Evolutionary conservation across 2,113 vertebrate genomes (phyloP).

Genomic region (Lycaon pictus): DNA sequence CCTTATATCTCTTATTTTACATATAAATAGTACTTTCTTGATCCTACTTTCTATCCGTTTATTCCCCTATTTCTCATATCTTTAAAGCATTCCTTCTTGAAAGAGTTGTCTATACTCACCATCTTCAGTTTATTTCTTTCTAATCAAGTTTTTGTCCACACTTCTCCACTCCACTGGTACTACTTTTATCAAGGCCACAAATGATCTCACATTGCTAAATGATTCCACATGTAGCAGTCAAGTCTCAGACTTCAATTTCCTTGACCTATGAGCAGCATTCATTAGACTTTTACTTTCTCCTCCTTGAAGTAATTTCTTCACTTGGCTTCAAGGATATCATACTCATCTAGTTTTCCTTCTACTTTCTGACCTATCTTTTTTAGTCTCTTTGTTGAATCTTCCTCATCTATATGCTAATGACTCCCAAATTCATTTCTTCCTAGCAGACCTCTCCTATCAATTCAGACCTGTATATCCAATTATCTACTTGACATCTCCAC

Average conservation of each 20-base stretch:
- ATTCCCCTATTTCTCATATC: not conserved
- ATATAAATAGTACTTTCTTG: not conserved
- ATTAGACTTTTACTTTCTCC: not conserved
- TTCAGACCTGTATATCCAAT: constrained; percentile 68
- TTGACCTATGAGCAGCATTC: not conserved
- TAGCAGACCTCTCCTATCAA: constrained; percentile 59
- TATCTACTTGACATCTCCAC: constrained; percentile 72
- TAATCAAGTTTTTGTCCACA: not conserved
- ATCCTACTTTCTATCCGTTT: not conserved
- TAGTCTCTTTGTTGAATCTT: constrained; percentile 51
- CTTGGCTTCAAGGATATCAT: not conserved
- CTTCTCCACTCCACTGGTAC: not conserved
- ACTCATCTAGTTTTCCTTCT: constrained; percentile 8
- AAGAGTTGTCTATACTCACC: not conserved
- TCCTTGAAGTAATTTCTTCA: not conserved
- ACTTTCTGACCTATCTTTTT: constrained; percentile 53
- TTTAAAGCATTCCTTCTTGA: not conserved
- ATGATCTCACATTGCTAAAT: not conserved
- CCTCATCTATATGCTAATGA: constrained; percentile 80
- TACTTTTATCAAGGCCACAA: not conserved
- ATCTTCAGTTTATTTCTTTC: not conserved
- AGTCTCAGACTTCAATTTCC: not conserved
- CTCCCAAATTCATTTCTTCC: constrained; percentile 71
- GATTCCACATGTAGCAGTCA: not conserved
- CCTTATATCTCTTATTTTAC: not conserved